Base-by-base conservation (phyloP, 2,797 vertebrate species). In the Protosalanx chinensis region DNA sequence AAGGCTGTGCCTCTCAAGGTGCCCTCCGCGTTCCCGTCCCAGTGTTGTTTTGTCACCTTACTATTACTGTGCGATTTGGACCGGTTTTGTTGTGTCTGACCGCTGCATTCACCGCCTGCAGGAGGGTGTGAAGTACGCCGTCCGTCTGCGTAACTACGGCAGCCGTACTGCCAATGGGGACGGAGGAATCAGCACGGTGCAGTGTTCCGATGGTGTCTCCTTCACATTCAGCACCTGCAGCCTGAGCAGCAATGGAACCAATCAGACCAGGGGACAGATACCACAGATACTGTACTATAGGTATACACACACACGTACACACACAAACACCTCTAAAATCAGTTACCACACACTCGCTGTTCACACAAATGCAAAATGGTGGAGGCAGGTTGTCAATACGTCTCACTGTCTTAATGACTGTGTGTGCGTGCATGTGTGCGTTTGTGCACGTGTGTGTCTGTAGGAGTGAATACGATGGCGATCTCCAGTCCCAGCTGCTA, bases 1-100 rank as follows among this genome's bases (percentile, higher is more conserved):
- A 98, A 98, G 88, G 96, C 96, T 23, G 96, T 99, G 72, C 95
- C 97, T n/a, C 91, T 99, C 73, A 99, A 99, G 95, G 97, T 98
- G 74, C n/a, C 33, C 53, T 13, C 8, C 41, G 3, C 12, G 41
- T 6, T 35, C 6, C 35, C 16, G 27, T 57, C 41, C 1, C 35
- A 18, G 10, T 68, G 18, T 7, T 76, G 0, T 27, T 35, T 4
- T 62, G 35, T 37, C 32, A 15, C 0, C 7, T 5, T 46, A 46
- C 41, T 46, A 46, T 13, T 12, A 12, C 41, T 12, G 13, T 2
- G 12, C 41, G 13, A 46, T 46, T 12, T 53, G 35, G 79, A 71
- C n/a, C 61, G 29, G 77, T 32, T 46, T 0, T 49, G 63, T 2
- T 75, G 1, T 74, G 18, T 56, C 18, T 56, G 4, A 56, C 18